These are phyloP conservation scores for Epinotia bilunana DNA, from an alignment of 2,888 invertebrate genomes.

Conservation along the genomic window DNA sequence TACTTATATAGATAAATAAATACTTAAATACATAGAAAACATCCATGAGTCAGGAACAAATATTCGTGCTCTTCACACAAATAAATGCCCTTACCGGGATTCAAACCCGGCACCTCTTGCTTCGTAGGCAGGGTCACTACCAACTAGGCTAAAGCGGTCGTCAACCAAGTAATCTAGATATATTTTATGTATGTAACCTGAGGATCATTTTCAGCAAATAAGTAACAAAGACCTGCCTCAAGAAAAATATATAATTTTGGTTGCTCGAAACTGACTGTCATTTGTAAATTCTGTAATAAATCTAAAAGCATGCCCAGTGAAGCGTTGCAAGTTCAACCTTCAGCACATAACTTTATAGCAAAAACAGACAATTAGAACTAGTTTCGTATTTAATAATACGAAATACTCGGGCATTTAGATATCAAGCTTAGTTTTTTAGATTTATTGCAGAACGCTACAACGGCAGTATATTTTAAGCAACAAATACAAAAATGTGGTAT, in stretches of 20 bases:
- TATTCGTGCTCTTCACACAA: too few relatives aligned
- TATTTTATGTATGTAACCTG: too few relatives aligned
- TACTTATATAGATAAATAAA: too few relatives aligned
- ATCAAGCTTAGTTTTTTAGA: constrained; percentile 12
- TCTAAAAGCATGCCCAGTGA: neutral
- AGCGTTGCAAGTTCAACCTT: neutral
- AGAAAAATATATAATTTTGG: neutral
- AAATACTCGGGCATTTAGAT: constrained; percentile 2
- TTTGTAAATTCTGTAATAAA: neutral
- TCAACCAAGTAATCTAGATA: too few relatives aligned
- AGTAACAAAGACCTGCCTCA: neutral
- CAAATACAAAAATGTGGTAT: neutral
- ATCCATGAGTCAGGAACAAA: too few relatives aligned
- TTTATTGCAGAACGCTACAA: constrained; percentile 26
- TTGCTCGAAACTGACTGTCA: neutral
- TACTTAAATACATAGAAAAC: too few relatives aligned
- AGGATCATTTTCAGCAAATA: neutral
- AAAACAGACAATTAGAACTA: neutral
- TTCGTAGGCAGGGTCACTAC: too few relatives aligned
- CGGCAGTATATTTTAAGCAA: constrained; percentile 4
- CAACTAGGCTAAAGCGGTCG: too few relatives aligned
- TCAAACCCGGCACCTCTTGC: too few relatives aligned
- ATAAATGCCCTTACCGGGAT: too few relatives aligned
- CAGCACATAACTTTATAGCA: neutral
- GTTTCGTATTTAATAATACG: neutral